Evolutionary conservation across 2,888 invertebrate species (phyloP).

Genomic region (Aspidapion aeneum): DNA sequence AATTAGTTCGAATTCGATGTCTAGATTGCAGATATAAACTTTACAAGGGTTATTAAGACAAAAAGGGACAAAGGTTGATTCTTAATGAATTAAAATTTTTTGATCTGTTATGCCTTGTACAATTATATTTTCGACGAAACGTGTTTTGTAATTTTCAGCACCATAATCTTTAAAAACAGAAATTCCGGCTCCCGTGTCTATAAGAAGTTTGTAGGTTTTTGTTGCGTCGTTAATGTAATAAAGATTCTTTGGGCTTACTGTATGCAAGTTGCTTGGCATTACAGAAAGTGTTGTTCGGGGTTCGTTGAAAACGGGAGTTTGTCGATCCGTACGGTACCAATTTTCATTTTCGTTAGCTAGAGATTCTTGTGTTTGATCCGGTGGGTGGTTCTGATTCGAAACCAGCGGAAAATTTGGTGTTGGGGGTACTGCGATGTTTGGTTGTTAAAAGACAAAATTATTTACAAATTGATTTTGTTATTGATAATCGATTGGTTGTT

Average conservation of each 20-base stretch:
- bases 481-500: neutral
- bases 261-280: neutral
- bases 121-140: slow-evolving; percentile 9
- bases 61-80: slow-evolving; percentile 9
- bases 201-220: slow-evolving; percentile 10
- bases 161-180: slow-evolving; percentile 14
- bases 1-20: neutral
- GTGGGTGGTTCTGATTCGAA: neutral
- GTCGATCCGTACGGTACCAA: no score
- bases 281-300: neutral
- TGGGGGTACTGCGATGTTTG: neutral
- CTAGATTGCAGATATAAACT: neutral
- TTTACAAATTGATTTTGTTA: neutral
- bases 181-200: slow-evolving; percentile 16
- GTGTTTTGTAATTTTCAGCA: slow-evolving; percentile 5
- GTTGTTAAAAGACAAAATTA: neutral
- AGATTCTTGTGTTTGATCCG: neutral
- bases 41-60: no score
- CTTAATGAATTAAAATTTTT: slow-evolving; percentile 8
- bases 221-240: no score
- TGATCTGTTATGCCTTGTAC: no score
- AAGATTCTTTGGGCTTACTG: slow-evolving; percentile 1
- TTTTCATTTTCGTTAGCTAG: no score
- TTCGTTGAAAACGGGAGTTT: neutral
- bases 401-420: neutral